Evolutionary conservation across 2,113 vertebrate species (phyloP).

Genomic region (Thamnaconus septentrionalis): DNA sequence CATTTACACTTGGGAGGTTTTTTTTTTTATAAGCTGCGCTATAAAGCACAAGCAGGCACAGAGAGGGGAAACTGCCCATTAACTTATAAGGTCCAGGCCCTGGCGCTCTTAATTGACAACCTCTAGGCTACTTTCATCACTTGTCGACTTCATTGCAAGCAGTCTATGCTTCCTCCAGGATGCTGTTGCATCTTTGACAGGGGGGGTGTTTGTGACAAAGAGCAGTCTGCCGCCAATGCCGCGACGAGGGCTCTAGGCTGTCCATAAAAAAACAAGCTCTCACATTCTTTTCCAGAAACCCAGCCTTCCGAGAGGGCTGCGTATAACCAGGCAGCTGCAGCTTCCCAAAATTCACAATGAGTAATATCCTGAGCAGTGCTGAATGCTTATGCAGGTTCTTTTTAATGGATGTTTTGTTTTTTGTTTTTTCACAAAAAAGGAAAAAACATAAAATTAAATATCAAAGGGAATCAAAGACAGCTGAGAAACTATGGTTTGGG

Average conservation of each 20-base stretch:
- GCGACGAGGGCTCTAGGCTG: conserved; percentile 67
- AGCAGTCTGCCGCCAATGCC: conserved; percentile 75
- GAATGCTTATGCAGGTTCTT: too few species aligned
- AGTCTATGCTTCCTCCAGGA: conserved; percentile 89
- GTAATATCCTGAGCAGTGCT: not conserved
- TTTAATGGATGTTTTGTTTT: too few species aligned
- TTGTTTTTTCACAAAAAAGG: too few species aligned
- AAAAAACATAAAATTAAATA: too few species aligned
- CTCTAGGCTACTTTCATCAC: conserved; percentile 93
- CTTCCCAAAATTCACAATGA: conserved; percentile 12
- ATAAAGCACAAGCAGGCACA: conserved; percentile 77
- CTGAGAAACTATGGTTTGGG: too few species aligned
- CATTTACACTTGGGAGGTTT: conserved; percentile 62
- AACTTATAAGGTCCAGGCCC: conserved; percentile 86
- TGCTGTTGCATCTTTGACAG: conserved; percentile 83
- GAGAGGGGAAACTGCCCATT: conserved; percentile 81
- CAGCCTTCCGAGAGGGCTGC: conserved; percentile 47
- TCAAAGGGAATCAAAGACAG: too few species aligned
- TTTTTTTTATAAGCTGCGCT: conserved; percentile 77
- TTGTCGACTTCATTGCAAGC: conserved; percentile 87
- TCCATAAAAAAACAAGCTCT: conserved; percentile 69
- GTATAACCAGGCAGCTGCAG: conserved; percentile 51
- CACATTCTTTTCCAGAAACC: conserved; percentile 54
- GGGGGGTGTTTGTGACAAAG: conserved; percentile 84
- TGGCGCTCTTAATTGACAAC: conserved; percentile 87